Base-by-base conservation (phyloP, 1,140 invertebrate species). In the Drosophila ironensis region DNA sequence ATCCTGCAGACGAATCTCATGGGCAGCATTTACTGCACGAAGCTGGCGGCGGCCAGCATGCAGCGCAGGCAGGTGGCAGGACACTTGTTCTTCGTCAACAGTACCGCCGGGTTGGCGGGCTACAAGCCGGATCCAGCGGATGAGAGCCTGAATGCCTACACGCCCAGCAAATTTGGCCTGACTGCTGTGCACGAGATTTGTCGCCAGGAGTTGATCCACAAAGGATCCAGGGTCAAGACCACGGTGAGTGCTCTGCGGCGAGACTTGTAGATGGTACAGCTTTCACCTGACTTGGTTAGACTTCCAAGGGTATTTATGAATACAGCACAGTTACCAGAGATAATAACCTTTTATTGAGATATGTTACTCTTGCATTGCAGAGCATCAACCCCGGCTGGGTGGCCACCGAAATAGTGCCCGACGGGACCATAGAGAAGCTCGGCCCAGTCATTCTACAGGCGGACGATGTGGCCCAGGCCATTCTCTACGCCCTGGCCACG, bases 21-120 rank as follows among this genome's bases (percentile, higher is more conserved):
- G 47, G 95, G 91, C 0, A 75, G 95, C 4, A 91, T 92, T 11
- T 91, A 94, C 40, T 94, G 94, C 50, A 93, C 94, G 0, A 91
- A 93, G 35, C 92, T 93, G 77, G 92, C 94, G 0, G 82, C 95
- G 1, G 91, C 92, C 20, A 93, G 92, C 0, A 96, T 97, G 95
- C 91, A 82, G 38, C 92, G 92, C 48, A 90, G 92, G 3, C 90
- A 91, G 1, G 91, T 94, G 16, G 88, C 92, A 35, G 95, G 95
- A 0, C 94, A 96, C 51, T 92, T 96, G 41, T 92, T 96, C 45
- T 92, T 95, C 47, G 92, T 96, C 7, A 95, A 94, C 88, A 95
- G 92, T 63, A 72, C 92, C 9, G 90, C 90, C 0, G 93, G 92
- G 0, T 90, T 93, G 57, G 91, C 88, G 16, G 77, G 92, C 1